Evolutionary conservation across 2,113 vertebrate species (phyloP), one percentile per base, ranked within the genome.

Genomic region (Kryptolebias marmoratus): DNA sequence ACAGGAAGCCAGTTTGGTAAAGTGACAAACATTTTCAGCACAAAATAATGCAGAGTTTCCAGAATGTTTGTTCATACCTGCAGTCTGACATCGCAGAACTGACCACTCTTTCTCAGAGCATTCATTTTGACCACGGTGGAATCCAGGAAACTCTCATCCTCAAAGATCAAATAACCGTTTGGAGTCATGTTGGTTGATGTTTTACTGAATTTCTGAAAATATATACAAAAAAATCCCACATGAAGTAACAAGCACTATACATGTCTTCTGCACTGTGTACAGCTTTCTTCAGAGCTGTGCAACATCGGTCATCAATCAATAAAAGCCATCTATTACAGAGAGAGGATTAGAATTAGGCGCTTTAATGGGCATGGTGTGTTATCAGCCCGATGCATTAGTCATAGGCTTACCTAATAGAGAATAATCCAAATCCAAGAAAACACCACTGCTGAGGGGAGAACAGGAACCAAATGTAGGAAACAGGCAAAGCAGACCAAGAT

Each of bases 81-180:
- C 71, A 99, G 96, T 90, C 96, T 95, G 68, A 99, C 97, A 15
- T 99, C 98, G 59, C 98, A 99, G 93, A 99, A 99, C 89, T 99
- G 98, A 36, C 98, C 98, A 4, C 96, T 99, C 92, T 99, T 99
- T 75, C 98, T 95, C 84, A 99, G 94, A 82, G 98, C 97, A 2
- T 99, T 99, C 94, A 99, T 95, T 93, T 99, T 99, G 91, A 97
- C 97, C 92, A 98, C 97, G 9, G 98, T 98, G 11, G 97, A 99
- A 81, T 98, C 97, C 27, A 98, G 95, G 90, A 99, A 98, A 90
- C 95, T 98, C 88, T 98, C 96, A 70, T 99, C 98, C 90, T 99
- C 97, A 79, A 99, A 99, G 94, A 97, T 97, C 90, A 99, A 93
- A 95, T 95, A 98, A 71, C 97, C 98, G 54, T 99, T 99, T 79